Base-by-base conservation (phyloP, 2,113 vertebrate species). In the Fregetta grallaria region DNA sequence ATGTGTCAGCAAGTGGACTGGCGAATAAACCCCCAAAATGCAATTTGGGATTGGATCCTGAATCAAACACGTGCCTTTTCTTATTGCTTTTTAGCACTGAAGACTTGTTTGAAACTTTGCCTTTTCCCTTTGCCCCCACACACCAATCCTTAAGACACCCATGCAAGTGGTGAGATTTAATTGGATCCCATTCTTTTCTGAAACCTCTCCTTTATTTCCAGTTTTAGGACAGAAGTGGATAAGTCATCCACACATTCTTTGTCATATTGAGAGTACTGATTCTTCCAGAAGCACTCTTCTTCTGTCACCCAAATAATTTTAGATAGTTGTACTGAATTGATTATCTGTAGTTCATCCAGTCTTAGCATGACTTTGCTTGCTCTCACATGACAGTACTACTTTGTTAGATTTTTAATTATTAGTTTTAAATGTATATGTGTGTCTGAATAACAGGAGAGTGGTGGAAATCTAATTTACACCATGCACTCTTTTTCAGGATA, bases 341-440 rank as follows among this genome's bases (percentile, higher is more conserved):
- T 93, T 97, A 84, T 93, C 79, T 93, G 58, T 32, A 88, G 49
- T 78, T 96, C 70, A 86, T 58, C 58, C 75, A 77, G 14, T 63
- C 78, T 72, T 93, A 90, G 44, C 47, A 91, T 78, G 52, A 55
- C n/a, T 96, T 95, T 96, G 13, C 38, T 95, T 97, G 68, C 45
- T 88, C 17, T 20, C 16, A 92, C 61, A 75, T 75, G 16, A 42
- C 77, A 94, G 52, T 55, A 67, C 36, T 85, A 70, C 2, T 74
- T 77, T 26, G 19, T 45, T 59, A 74, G 84, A 83, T 67, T 90
- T 97, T 95, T 92, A 96, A 90, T 63, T 66, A 62, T 65, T 76
- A 16, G 65, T 86, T 86, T 82, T 38, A 30, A 72, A 62, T 88
- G 9, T 42, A 32, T 59, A 3, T 34, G 3, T 55, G 34, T 71